Base-by-base conservation (phyloP, 2,888 invertebrate species). In the Tenthredo amoena region DNA sequence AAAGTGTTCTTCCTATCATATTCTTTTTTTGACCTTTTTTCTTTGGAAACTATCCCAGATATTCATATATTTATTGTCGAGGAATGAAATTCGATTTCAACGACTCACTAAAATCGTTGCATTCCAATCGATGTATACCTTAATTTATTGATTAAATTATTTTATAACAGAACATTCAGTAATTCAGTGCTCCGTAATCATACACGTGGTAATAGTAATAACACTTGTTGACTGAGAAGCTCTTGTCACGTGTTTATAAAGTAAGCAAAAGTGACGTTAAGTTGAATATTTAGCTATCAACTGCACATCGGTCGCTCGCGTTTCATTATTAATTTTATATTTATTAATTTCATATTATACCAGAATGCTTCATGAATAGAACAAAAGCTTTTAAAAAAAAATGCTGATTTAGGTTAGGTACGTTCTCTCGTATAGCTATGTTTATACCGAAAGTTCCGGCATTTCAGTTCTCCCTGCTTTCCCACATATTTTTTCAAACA, bases 351-450 rank as follows among this genome's bases (percentile, higher is more conserved):
- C n/a, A n/a, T n/a, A n/a, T n/a, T n/a, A 43, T 43, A 43, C 43
- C 18, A 18, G 50, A 50, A 50, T 50, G n/a, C n/a, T n/a, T n/a
- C n/a, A n/a, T n/a, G n/a, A 10, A 31, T 21, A 62, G 12, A 26
- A 68, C 6, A 5, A 34, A 34, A 34, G 1, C 26, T 34, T 15
- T 31, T 5, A 31, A 68, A 34, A 68, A 68, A 34, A 18, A 68
- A 68, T 68, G 26, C 15, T 34, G 68, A 34, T 68, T 68, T 68
- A 68, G 68, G 68, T 68, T 68, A 68, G 18, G 68, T 68, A 55
- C 34, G 3, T 26, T 21, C 26, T 62, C n/a, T n/a, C 18, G 21
- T 58, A 21, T 58, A 58, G 58, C 58, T 21, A 26, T 26, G 26
- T 26, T 10, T 4, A 6, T 10, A 21, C 18, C 12, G 9, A 62